Percentiles rank a stretch among this genome's conserved stretches.
phyloP scores from a whole-genome alignment of 2,888 invertebrate genomes.

The Kryphioiulus occultus region DNA sequence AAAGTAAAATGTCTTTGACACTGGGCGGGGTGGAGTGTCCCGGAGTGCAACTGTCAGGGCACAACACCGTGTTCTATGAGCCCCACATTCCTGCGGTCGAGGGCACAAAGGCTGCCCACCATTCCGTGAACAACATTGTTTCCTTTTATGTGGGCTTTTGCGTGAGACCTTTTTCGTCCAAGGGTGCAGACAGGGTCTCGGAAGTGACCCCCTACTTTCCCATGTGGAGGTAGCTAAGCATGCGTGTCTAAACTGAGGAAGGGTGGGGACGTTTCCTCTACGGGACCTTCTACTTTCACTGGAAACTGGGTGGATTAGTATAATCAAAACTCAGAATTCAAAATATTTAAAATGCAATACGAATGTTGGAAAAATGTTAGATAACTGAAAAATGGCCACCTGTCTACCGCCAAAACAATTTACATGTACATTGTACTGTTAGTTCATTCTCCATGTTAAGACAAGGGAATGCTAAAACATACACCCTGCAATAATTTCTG shows the following conservation, averaged over 20 bases:
- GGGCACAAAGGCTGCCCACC: slow-evolving; percentile 11
- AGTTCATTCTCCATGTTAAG: too few relatives aligned
- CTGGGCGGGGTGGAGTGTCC: background rate
- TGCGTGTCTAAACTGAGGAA: slow-evolving; percentile 35
- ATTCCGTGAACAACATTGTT: slow-evolving; percentile 25
- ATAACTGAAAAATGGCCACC: too few relatives aligned
- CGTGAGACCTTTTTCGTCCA: slow-evolving; percentile 26
- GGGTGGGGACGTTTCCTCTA: slow-evolving; percentile 27
- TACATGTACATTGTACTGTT: too few relatives aligned
- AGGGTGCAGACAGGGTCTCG: slow-evolving; percentile 11
- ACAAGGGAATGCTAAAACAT: too few relatives aligned
- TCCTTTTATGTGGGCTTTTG: background rate
- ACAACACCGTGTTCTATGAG: background rate
- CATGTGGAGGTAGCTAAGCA: slow-evolving; percentile 3
- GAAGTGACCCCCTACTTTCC: slow-evolving; percentile 9
- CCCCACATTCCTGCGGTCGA: slow-evolving; percentile 18
- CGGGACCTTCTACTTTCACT: background rate
- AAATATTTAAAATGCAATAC: too few relatives aligned
- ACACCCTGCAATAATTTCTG: too few relatives aligned
- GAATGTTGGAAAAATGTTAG: too few relatives aligned
- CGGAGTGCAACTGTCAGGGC: slow-evolving; percentile 19
- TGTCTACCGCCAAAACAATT: too few relatives aligned
- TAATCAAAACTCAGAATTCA: too few relatives aligned
- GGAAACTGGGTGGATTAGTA: too few relatives aligned
- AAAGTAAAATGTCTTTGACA: slow-evolving; percentile 14